phyloP scores from a whole-genome alignment of 2,888 invertebrate species.

The Lasioglossum morio region DNA sequence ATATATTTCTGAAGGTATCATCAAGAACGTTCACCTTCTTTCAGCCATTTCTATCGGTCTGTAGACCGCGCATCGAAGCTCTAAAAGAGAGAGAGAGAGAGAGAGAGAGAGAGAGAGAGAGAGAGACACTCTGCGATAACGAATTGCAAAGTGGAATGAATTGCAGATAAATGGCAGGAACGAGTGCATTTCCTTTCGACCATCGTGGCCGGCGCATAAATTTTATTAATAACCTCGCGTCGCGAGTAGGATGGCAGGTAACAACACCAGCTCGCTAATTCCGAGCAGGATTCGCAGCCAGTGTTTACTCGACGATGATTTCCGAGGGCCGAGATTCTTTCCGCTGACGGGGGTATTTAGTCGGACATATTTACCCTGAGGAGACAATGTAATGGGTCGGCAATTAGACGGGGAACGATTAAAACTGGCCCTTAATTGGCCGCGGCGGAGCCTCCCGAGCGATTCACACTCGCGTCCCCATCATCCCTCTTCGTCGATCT shows the following conservation, averaged over 20 bases:
- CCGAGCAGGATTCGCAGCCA: conserved; percentile 28
- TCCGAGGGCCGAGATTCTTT: conserved; percentile 55
- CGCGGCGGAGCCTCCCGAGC: conserved; percentile 67
- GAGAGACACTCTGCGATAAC: neutral
- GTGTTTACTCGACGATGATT: conserved; percentile 59
- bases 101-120: no score
- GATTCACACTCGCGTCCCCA: conserved; percentile 69
- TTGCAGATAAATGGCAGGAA: conserved; percentile 5
- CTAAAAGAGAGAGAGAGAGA: neutral
- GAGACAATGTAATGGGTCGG: conserved; percentile 78
- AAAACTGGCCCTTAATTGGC: conserved; percentile 82
- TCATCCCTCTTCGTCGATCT: conserved; percentile 52
- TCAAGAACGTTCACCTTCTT: neutral
- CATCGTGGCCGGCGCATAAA: conserved; percentile 24
- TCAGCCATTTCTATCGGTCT: neutral
- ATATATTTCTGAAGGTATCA: neutral
- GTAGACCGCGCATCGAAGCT: neutral
- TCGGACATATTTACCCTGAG: conserved; percentile 75
- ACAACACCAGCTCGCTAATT: conserved; percentile 22
- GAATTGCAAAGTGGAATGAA: neutral
- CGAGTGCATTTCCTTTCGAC: neutral
- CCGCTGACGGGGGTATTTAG: conserved; percentile 66
- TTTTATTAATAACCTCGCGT: conserved; percentile 55
- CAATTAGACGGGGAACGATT: conserved; percentile 81
- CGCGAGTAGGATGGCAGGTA: conserved; percentile 47